A percentile compares a stretch with the other conserved stretches of the same genome.
Evolutionary conservation across 2,797 vertebrate genomes (phyloP).

Genomic region (Limnodromus scolopaceus): DNA sequence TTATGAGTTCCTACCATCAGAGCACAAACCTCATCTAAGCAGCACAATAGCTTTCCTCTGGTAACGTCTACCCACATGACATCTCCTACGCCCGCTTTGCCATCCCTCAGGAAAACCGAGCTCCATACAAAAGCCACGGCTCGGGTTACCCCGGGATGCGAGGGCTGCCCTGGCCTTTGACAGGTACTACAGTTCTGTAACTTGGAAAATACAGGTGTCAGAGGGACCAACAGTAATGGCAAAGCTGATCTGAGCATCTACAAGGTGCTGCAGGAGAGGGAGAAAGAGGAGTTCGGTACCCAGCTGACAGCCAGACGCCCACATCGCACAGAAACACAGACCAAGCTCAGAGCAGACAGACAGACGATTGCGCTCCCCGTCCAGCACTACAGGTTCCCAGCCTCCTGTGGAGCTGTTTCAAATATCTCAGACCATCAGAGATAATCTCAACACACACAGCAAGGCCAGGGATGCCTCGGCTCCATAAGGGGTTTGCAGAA

Average conservation of each 20-base stretch:
- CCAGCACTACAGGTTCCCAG: not conserved
- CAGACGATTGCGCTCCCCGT: accelerated
- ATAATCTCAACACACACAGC: not conserved
- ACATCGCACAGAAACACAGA: accelerated
- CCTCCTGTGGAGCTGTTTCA: accelerated
- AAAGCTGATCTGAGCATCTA: accelerated
- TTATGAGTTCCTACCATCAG: not conserved
- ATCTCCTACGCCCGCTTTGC: not conserved
- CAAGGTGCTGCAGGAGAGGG: not conserved
- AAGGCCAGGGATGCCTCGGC: not conserved
- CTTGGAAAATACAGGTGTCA: not conserved
- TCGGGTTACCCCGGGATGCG: not conserved
- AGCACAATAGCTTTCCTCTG: not conserved
- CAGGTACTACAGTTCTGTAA: accelerated
- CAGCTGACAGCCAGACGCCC: not conserved
- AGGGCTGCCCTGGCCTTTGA: not conserved
- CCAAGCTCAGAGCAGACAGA: not conserved
- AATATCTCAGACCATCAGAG: not conserved
- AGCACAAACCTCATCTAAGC: not conserved
- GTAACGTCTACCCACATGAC: not conserved
- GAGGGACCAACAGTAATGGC: accelerated
- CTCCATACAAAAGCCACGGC: accelerated
- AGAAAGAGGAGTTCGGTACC: not conserved
- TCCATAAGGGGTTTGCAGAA: not conserved
- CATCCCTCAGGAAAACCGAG: not conserved